These are phyloP conservation scores for Heliconius congener DNA, from an alignment of 1,140 invertebrate genomes.

Conservation along the genomic window DNA sequence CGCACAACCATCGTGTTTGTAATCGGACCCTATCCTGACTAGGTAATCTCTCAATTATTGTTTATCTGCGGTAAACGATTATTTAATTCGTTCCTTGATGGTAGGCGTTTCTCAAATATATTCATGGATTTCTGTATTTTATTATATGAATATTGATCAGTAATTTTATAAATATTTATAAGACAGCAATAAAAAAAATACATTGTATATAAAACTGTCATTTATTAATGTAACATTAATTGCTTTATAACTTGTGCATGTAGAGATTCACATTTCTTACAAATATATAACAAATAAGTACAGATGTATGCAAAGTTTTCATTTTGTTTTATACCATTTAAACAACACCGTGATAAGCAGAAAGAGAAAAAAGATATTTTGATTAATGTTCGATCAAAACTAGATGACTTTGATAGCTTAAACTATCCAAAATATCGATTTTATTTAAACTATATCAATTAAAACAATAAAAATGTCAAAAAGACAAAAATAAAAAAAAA, in stretches of 20 bases:
- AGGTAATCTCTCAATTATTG: too few species aligned
- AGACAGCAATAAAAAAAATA: slow-evolving; percentile 35
- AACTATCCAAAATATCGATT: not conserved
- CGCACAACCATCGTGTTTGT: too few species aligned
- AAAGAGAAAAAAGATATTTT: not conserved
- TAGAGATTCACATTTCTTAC: slow-evolving; percentile 47
- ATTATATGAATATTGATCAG: too few species aligned
- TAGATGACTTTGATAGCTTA: not conserved
- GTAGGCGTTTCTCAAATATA: too few species aligned
- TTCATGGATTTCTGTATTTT: too few species aligned
- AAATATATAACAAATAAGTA: slow-evolving; percentile 50
- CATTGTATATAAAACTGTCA: slow-evolving; percentile 39
- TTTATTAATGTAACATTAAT: slow-evolving; percentile 48
- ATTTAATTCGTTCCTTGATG: too few species aligned
- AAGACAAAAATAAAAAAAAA: too few species aligned
- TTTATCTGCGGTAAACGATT: too few species aligned
- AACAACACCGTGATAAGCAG: not conserved
- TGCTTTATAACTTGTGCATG: slow-evolving; percentile 56
- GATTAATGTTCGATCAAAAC: not conserved
- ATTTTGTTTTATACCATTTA: slow-evolving; percentile 1
- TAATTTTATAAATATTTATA: too few species aligned
- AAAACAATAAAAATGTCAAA: too few species aligned
- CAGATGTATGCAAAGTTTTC: slow-evolving; percentile 17
- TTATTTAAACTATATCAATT: too few species aligned
- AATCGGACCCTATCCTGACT: too few species aligned